phyloP scores from a whole-genome alignment of 2,113 vertebrate genomes.

The Polypterus senegalus region DNA sequence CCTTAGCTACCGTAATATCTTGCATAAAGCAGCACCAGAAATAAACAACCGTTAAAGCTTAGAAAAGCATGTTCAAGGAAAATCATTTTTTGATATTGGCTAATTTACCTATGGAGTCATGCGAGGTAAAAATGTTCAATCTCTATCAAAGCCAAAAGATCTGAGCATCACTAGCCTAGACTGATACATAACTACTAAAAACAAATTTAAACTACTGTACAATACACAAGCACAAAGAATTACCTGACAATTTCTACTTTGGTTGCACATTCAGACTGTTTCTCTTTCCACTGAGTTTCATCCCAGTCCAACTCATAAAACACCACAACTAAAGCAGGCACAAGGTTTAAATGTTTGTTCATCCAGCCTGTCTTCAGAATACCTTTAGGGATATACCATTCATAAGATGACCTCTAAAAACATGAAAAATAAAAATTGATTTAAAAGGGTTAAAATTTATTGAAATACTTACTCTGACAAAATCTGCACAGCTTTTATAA shows the following conservation, averaged over 20 bases:
- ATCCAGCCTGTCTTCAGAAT: conserved; percentile 96
- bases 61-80: no score
- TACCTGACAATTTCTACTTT: conserved; percentile 95
- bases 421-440: not conserved
- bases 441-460: not conserved
- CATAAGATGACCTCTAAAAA: conserved; percentile 80
- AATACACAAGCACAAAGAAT: not conserved
- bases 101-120: no score
- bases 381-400: conserved; percentile 98
- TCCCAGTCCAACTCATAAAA: conserved; percentile 98
- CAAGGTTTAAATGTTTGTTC: conserved; percentile 94
- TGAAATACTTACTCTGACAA: no score
- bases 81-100: no score
- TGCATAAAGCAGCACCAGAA: no score
- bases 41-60: no score
- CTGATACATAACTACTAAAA: not conserved
- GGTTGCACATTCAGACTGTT: conserved; percentile 88
- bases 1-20: no score
- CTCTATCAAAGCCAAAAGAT: no score
- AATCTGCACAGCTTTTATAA: no score
- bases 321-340: conserved; percentile 88
- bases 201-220: not conserved
- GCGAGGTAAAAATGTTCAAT: no score
- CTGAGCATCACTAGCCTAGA: not conserved
- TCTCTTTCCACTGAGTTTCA: conserved; percentile 92